These are phyloP conservation scores for Nerophis lumbriciformis DNA, from an alignment of 2,113 vertebrate species.

Conservation along the genomic window DNA sequence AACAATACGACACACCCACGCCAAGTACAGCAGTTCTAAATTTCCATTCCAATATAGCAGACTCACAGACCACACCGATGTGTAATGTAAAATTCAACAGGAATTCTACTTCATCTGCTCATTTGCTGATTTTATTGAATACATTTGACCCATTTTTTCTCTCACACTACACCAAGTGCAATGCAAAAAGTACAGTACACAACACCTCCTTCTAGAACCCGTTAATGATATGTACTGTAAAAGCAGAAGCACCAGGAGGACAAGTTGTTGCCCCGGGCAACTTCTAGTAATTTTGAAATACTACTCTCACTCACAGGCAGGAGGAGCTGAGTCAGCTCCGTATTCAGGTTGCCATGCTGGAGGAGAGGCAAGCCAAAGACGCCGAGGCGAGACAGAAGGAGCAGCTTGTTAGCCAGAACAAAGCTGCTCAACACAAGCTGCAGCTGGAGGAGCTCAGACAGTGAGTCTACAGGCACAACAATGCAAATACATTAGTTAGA, in stretches of 20 bases:
- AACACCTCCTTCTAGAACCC: too few relatives aligned
- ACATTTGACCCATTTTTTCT: neutral
- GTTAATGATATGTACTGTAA: neutral
- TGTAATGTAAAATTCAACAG: too few relatives aligned
- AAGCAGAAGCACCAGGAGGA: neutral
- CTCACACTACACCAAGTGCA: neutral
- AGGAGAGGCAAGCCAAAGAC: constrained; percentile 53
- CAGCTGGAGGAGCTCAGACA: constrained; percentile 65
- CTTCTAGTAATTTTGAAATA: neutral
- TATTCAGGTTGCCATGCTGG: constrained; percentile 63
- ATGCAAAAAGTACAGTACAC: too few relatives aligned
- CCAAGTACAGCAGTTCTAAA: neutral
- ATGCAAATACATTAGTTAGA: too few relatives aligned
- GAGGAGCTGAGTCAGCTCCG: constrained; percentile 69
- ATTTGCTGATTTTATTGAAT: neutral
- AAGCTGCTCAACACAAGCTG: constrained; percentile 56
- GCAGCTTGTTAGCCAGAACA: constrained; percentile 37
- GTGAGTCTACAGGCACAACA: constrained; percentile 46
- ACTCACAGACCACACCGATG: too few relatives aligned
- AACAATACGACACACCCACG: neutral
- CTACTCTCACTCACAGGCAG: constrained; percentile 35
- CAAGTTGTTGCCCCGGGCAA: neutral
- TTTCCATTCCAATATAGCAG: neutral
- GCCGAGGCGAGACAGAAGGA: constrained; percentile 47
- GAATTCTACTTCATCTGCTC: neutral